A percentile compares a stretch with the other conserved stretches of the same genome.
phyloP scores from a whole-genome alignment of 2,888 invertebrate species.

The Amphipyra berbera region DNA sequence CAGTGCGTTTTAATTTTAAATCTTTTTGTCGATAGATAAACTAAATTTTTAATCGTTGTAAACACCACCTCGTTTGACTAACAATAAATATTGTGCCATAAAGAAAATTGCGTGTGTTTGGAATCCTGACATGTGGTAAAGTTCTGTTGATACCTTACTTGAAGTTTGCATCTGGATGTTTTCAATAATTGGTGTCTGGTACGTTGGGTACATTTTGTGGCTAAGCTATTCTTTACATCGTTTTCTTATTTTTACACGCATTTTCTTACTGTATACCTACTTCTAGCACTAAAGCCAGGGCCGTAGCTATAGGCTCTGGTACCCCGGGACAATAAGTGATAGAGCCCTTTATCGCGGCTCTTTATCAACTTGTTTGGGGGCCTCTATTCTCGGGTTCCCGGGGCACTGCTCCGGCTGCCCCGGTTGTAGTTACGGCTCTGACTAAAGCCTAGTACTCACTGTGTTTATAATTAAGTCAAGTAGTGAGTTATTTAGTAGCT shows the following conservation, averaged over 20 bases:
- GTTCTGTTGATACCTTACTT: constrained; percentile 21
- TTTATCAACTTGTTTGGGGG: no score
- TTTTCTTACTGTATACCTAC: constrained; percentile 33
- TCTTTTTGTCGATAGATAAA: constrained; percentile 43
- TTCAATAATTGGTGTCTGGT: constrained; percentile 71
- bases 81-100: constrained; percentile 52
- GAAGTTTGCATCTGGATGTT: constrained; percentile 64
- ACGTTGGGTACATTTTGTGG: constrained; percentile 88
- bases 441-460: no score
- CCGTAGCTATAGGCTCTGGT: no score
- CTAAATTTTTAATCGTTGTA: constrained; percentile 47
- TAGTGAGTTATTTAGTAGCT: no score
- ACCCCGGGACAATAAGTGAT: no score
- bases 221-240: constrained; percentile 32
- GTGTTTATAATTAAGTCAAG: no score
- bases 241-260: constrained; percentile 31
- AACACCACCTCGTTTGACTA: constrained; percentile 47
- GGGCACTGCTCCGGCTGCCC: no score
- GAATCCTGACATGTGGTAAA: constrained; percentile 42
- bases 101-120: constrained; percentile 61
- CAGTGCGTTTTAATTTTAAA: constrained; percentile 35
- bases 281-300: not conserved
- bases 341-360: no score
- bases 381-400: no score
- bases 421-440: no score